Evolutionary conservation across 2,797 vertebrate species (phyloP), one percentile per base, ranked within the genome.

Genomic region (Ciconia nigra): DNA sequence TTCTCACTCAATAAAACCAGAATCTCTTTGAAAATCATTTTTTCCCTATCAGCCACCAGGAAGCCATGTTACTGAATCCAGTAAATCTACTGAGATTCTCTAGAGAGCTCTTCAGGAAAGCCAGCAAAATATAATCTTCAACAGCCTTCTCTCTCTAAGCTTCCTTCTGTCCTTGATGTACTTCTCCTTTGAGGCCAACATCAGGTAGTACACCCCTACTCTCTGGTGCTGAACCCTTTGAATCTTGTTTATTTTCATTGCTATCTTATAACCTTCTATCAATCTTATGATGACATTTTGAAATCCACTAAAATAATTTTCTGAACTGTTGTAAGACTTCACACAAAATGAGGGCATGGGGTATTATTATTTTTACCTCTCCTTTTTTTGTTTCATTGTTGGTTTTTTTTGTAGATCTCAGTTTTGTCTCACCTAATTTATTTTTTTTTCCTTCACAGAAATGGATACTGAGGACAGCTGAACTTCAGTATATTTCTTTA

Each of bases 241-340:
- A 82, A 72, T 87, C 42, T 86, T 91, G 46, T 94, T 89, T 89
- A 63, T 86, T 88, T 96, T 89, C 87, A 67, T 70, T 95, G 72
- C 39, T 11, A 35, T 51, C 61, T 89, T 73, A 84, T 61, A 91
- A 65, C 28, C 9, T 51, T 74, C 73, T 49, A 79, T 94, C 74
- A 87, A 25, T 90, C 92, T 90, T 93, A 63, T 22, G 46, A 46
- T 81, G 74, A 73, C 29, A 5, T 61, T 81, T 76, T 91, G 41
- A 96, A 94, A 92, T 37, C 25, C 31, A 58, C 26, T 65, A 31
- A 90, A 92, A 76, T 65, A 78, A 77, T 94, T 92, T 89, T 79
- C 66, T 93, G 85, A 90, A 91, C 24, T 77, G 7, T 71, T 87
- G 8, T 41, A 86, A 70, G 29, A 44, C 74, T 87, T 92, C 57